phyloP scores from a whole-genome alignment of 1,140 invertebrate species.

The Mesaphorura yosii region DNA sequence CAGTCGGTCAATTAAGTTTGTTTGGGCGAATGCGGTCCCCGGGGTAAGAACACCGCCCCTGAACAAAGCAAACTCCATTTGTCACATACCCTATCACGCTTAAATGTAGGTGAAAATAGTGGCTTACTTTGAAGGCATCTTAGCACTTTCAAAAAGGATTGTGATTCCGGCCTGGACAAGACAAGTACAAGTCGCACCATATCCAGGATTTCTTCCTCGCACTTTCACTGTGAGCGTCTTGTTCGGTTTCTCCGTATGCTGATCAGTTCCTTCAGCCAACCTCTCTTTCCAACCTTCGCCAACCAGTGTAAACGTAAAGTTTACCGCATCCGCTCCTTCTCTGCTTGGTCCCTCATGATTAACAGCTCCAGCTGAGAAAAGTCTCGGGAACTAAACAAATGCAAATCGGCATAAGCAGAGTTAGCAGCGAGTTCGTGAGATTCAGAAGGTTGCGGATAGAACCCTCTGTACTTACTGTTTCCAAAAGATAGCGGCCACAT shows the following conservation, averaged over 20 bases:
- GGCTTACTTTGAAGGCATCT: conserved; percentile 48
- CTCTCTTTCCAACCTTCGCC: conserved; percentile 65
- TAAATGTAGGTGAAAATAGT: not conserved
- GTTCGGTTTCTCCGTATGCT: conserved; percentile 49
- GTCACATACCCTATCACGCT: not conserved
- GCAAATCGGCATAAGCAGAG: conserved; percentile 8
- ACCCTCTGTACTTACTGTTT: conserved; percentile 42
- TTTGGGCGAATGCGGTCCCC: conserved; percentile 50
- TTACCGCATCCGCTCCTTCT: conserved; percentile 47
- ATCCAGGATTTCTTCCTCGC: conserved; percentile 59
- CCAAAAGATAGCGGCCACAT: conserved; percentile 49
- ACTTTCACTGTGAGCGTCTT: conserved; percentile 53
- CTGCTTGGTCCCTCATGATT: conserved; percentile 54
- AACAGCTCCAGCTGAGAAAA: conserved; percentile 60
- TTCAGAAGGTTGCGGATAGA: not conserved
- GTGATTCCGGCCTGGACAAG: conserved; percentile 59
- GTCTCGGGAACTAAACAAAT: conserved; percentile 50
- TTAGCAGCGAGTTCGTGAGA: too few relatives aligned
- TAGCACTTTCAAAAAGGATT: conserved; percentile 60
- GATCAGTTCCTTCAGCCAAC: conserved; percentile 46
- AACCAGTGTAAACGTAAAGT: conserved; percentile 56
- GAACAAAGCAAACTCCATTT: conserved; percentile 29
- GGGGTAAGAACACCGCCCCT: conserved; percentile 50
- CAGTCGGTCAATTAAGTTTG: conserved; percentile 49
- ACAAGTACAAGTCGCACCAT: conserved; percentile 64